Evolutionary conservation across 2,113 vertebrate genomes (phyloP).

Genomic region (Tragulus kanchil): DNA sequence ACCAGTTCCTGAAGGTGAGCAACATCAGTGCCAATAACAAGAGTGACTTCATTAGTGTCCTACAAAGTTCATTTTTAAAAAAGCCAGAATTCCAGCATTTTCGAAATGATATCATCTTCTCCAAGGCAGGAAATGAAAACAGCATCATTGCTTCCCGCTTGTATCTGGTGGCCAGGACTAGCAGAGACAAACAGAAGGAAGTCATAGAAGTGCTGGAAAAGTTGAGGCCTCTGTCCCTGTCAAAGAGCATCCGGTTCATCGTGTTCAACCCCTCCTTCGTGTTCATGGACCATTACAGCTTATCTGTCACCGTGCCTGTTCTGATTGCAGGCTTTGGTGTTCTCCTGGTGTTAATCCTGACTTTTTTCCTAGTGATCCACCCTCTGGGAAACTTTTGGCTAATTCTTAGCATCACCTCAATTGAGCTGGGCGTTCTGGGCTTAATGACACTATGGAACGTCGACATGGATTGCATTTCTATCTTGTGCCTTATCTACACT

Average conservation of each 20-base stretch:
- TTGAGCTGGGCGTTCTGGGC: conserved; percentile 98
- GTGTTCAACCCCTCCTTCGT: conserved; percentile 99
- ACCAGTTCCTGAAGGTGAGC: conserved; percentile 93
- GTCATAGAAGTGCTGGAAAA: conserved; percentile 96
- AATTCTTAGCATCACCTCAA: conserved; percentile 97
- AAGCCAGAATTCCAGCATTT: conserved; percentile 98
- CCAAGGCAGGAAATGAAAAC: conserved; percentile 94
- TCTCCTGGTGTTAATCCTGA: conserved; percentile 96
- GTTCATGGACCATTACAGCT: conserved; percentile 98
- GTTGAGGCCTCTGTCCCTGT: conserved; percentile 95
- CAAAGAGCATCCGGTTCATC: conserved; percentile 99
- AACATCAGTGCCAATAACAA: conserved; percentile 96
- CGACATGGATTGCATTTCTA: conserved; percentile 99
- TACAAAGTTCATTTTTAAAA: conserved; percentile 95
- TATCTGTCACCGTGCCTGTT: conserved; percentile 96
- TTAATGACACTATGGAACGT: conserved; percentile 99
- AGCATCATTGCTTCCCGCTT: conserved; percentile 97
- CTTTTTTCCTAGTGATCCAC: conserved; percentile 98
- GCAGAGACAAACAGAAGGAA: conserved; percentile 96
- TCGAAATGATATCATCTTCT: conserved; percentile 98
- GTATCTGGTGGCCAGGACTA: conserved; percentile 97
- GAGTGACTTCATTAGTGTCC: conserved; percentile 95
- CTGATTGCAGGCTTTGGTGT: conserved; percentile 97
- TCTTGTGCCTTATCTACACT: conserved; percentile 99
- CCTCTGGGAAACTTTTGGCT: conserved; percentile 99